phyloP scores from a whole-genome alignment of 2,888 invertebrate species.

The Platycheirus albimanus region DNA sequence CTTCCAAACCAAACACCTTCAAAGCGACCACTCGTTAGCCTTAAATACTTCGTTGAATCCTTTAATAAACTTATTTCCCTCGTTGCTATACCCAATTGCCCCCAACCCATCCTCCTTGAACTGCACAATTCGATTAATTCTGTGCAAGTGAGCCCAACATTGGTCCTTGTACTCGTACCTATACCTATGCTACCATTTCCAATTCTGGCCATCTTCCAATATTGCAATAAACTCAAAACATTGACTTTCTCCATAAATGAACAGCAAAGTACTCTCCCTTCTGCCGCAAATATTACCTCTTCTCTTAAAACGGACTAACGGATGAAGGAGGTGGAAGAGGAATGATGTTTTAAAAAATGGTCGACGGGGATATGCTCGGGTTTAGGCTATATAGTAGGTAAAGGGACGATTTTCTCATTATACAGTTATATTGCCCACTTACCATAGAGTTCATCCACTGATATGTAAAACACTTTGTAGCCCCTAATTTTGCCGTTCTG shows the following conservation, averaged over 20 bases:
- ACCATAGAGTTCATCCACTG: slow-evolving; percentile 91
- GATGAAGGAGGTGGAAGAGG: no score
- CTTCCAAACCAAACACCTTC: background rate
- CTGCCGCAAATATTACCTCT: background rate
- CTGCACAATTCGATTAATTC: slow-evolving; percentile 38
- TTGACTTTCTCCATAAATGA: slow-evolving; percentile 27
- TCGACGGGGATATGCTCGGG: no score
- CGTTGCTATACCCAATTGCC: slow-evolving; percentile 1
- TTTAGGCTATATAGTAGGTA: background rate
- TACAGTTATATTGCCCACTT: slow-evolving; percentile 77
- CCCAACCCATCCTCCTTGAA: slow-evolving; percentile 14
- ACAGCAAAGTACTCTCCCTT: slow-evolving; percentile 24
- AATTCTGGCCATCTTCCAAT: slow-evolving; percentile 57
- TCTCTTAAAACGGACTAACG: slow-evolving; percentile 5
- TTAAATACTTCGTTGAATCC: background rate
- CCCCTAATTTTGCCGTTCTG: slow-evolving; percentile 93
- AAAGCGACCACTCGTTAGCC: background rate
- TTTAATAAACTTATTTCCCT: slow-evolving; percentile 10
- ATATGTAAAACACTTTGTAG: slow-evolving; percentile 92
- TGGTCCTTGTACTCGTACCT: background rate
- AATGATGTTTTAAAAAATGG: no score
- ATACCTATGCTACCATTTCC: background rate
- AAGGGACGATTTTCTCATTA: slow-evolving; percentile 53
- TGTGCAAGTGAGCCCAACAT: slow-evolving; percentile 25
- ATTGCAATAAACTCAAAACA: slow-evolving; percentile 29